Conservation (phyloP, 2,888 invertebrate genomes). For the Xylocampa areola region DNA sequence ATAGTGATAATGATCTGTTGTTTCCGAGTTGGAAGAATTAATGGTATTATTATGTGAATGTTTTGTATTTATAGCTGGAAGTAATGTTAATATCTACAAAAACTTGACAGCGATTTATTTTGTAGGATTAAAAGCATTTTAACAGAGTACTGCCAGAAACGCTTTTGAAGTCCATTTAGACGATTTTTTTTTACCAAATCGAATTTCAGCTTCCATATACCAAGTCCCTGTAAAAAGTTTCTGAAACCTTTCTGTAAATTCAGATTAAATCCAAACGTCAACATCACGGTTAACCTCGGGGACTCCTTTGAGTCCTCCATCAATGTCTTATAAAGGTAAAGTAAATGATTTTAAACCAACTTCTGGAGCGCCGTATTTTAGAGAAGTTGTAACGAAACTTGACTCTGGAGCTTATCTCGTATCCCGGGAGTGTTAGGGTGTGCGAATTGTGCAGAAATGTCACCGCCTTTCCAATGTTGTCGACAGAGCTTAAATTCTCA, state of each 20-base stretch:
- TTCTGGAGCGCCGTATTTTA: conserved; percentile 6
- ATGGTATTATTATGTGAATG: not conserved
- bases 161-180: no score
- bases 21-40: not conserved
- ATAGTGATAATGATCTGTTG: conserved; percentile 20
- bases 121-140: no score
- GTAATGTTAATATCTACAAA: no score
- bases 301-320: conserved; percentile 10
- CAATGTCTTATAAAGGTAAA: conserved; percentile 5
- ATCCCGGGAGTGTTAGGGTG: conserved; percentile 20
- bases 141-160: not conserved
- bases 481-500: not conserved
- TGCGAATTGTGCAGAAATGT: conserved; percentile 16
- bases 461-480: conserved; percentile 1
- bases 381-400: conserved; percentile 21
- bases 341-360: conserved; percentile 24
- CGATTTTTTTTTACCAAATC: no score
- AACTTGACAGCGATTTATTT: no score
- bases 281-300: not conserved
- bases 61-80: not conserved
- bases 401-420: conserved; percentile 14
- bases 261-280: not conserved
- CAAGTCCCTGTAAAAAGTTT: conserved; percentile 2
- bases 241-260: conserved; percentile 6
- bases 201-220: no score